These are phyloP conservation scores for Crocodylus rhombifer DNA, from an alignment of 2,797 vertebrate species.

Conservation along the genomic window DNA sequence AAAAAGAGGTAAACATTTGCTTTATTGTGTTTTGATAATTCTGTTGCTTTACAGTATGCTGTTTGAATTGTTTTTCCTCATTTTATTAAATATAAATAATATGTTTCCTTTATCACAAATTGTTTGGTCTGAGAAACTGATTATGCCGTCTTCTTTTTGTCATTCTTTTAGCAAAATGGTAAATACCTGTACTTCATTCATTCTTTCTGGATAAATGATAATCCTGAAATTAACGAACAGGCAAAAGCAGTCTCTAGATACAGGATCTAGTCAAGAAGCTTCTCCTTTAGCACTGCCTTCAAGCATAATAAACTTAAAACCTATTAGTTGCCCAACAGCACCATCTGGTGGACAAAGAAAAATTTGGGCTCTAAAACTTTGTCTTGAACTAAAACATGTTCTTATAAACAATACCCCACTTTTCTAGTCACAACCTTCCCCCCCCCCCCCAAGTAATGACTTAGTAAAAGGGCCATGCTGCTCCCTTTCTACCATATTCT, in stretches of 20 bases:
- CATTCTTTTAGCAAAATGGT: background rate
- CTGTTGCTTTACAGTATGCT: background rate
- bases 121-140: background rate
- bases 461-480: rapidly evolving
- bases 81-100: background rate
- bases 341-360: constrained; percentile 78
- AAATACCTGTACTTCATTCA: background rate
- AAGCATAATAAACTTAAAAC: rapidly evolving
- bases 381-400: background rate
- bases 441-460: background rate
- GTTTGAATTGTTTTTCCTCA: background rate
- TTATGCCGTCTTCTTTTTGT: background rate
- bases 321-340: constrained; percentile 62
- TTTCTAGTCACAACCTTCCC: background rate
- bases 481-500: background rate
- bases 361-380: background rate
- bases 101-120: constrained; percentile 16
- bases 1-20: background rate
- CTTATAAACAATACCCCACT: background rate
- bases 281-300: background rate
- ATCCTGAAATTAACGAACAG: constrained; percentile 28
- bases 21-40: no score
- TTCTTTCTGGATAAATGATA: constrained; percentile 26
- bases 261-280: background rate
- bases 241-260: background rate